Evolutionary conservation across 1,140 invertebrate species (phyloP).

Genomic region (Micrasema longulum): DNA sequence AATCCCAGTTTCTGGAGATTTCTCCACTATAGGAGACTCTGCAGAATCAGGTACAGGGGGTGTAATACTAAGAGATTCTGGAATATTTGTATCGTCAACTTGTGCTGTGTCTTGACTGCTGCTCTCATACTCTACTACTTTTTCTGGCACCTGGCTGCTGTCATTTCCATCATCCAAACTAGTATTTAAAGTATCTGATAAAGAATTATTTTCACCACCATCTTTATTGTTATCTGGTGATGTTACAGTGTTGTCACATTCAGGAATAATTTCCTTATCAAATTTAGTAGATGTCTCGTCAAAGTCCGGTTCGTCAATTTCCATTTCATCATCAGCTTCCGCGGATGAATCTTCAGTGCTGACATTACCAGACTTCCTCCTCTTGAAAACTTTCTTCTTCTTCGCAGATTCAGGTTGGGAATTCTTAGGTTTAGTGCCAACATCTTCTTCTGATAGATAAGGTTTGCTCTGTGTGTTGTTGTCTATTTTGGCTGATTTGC

Average conservation of each 20-base stretch:
- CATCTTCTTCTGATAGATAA: constrained; percentile 26
- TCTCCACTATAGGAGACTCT: not conserved
- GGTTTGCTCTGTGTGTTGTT: constrained; percentile 25
- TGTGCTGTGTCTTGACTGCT: too few relatives aligned
- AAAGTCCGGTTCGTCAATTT: constrained; percentile 68
- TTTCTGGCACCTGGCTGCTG: too few relatives aligned
- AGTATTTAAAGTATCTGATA: not conserved
- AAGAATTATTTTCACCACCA: constrained; percentile 6
- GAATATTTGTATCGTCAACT: too few relatives aligned
- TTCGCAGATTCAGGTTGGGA: constrained; percentile 51
- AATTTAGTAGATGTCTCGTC: constrained; percentile 40
- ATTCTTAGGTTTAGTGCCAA: constrained; percentile 3
- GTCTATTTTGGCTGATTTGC: constrained; percentile 7
- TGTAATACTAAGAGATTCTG: too few relatives aligned
- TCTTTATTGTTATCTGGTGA: constrained; percentile 4
- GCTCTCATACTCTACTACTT: not conserved
- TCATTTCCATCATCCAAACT: too few relatives aligned
- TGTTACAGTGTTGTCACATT: constrained; percentile 14
- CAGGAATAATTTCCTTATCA: constrained; percentile 37
- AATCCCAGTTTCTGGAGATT: not conserved
- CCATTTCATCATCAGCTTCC: constrained; percentile 74
- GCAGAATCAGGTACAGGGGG: not conserved
- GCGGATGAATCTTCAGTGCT: constrained; percentile 71
- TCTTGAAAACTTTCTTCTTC: constrained; percentile 62
- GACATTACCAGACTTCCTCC: constrained; percentile 63